These are phyloP conservation scores for Amblyopsis rosae DNA, from an alignment of 2,113 vertebrate genomes.

Conservation along the genomic window DNA sequence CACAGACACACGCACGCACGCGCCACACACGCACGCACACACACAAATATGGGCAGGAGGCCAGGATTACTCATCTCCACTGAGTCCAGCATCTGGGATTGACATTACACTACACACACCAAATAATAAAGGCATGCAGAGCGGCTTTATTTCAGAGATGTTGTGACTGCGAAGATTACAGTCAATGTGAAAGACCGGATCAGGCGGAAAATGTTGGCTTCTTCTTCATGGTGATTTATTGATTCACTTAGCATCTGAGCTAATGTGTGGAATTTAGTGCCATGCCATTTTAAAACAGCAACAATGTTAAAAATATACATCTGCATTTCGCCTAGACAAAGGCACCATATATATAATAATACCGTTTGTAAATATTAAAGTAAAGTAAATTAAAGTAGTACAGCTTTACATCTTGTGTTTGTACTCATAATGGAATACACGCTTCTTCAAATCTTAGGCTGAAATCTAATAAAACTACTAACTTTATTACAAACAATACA, in stretches of 20 bases:
- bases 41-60: not conserved
- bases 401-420: not conserved
- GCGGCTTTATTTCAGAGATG: slow-evolving; percentile 21
- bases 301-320: not conserved
- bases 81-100: slow-evolving; percentile 38
- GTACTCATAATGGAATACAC: not conserved
- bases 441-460: too few relatives aligned
- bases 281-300: not conserved
- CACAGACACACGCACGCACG: slow-evolving; percentile 4
- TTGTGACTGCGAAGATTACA: slow-evolving; percentile 30
- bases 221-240: not conserved
- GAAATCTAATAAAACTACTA: too few relatives aligned
- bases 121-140: slow-evolving; percentile 25
- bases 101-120: slow-evolving; percentile 38
- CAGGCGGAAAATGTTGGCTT: slow-evolving; percentile 25
- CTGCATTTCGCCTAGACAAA: too few relatives aligned
- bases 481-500: too few relatives aligned
- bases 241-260: not conserved
- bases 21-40: not conserved
- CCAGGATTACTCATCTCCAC: not conserved
- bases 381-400: not conserved
- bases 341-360: too few relatives aligned
- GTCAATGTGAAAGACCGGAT: slow-evolving; percentile 17
- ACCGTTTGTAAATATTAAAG: not conserved
- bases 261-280: not conserved